Percentiles rank a stretch among this genome's conserved stretches.
These are phyloP conservation scores for Anisognathus igniventris DNA, from an alignment of 2,797 vertebrate species.

Conservation along the genomic window DNA sequence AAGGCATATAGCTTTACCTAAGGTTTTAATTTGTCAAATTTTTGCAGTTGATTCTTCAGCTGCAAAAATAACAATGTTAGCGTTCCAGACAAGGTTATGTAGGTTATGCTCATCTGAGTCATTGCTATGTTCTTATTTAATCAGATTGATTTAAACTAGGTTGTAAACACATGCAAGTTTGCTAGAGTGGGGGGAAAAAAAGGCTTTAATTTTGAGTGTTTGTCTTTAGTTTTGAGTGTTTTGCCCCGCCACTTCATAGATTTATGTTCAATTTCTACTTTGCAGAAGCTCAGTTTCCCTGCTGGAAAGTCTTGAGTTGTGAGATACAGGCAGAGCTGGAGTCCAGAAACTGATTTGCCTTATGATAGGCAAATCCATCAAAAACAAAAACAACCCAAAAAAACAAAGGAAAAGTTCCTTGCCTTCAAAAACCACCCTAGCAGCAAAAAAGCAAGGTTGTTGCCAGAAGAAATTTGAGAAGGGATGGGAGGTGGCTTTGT, in stretches of 20 bases:
- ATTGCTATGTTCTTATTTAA: neutral
- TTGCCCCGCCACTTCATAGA: neutral
- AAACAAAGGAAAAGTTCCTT: neutral
- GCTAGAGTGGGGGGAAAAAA: neutral
- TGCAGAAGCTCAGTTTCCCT: neutral
- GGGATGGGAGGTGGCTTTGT: neutral
- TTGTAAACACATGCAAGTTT: neutral
- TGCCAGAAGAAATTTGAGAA: neutral
- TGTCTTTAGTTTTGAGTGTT: neutral
- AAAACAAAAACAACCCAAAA: neutral
- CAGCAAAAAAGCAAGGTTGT: neutral
- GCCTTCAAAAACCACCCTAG: neutral
- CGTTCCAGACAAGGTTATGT: neutral
- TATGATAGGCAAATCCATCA: neutral
- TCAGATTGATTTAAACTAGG: neutral
- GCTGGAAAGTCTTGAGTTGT: neutral
- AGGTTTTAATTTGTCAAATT: neutral
- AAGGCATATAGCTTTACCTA: neutral
- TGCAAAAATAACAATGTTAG: neutral
- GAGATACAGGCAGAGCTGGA: neutral
- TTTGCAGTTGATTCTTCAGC: neutral
- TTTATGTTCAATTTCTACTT: neutral
- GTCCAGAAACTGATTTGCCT: neutral
- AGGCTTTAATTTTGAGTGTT: neutral
- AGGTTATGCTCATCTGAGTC: neutral